Percentiles rank a stretch among this genome's conserved stretches.
These are phyloP conservation scores for Coilia nasus DNA, from an alignment of 2,797 vertebrate genomes.

Conservation along the genomic window DNA sequence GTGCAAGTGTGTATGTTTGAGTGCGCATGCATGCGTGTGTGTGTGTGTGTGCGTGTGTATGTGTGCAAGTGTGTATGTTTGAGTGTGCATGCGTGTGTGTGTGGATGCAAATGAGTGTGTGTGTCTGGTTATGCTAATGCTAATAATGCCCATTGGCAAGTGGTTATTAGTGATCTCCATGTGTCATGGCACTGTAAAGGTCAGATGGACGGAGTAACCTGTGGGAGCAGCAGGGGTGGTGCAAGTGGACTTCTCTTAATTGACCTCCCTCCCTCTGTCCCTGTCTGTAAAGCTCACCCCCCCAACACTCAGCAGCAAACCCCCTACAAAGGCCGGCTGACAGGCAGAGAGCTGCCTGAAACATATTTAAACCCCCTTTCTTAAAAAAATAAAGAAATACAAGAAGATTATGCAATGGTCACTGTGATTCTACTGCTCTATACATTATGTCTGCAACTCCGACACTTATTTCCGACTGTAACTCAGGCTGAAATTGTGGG, in stretches of 20 bases:
- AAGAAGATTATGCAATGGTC: neutral
- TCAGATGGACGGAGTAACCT: neutral
- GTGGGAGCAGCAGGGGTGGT: neutral
- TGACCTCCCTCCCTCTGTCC: neutral
- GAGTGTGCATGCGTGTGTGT: neutral
- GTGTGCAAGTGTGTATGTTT: neutral
- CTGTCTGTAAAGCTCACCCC: neutral
- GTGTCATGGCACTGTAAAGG: neutral
- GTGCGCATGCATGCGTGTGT: no score
- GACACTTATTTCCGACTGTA: no score
- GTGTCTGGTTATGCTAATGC: neutral
- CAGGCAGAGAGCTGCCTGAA: neutral
- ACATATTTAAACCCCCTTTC: neutral
- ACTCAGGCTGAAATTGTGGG: no score
- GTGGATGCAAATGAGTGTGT: neutral
- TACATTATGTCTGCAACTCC: no score
- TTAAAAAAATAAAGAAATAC: neutral
- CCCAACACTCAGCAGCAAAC: no score
- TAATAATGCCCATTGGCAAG: neutral
- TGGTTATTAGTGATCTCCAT: neutral
- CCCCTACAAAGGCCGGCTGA: neutral
- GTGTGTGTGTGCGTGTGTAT: neutral
- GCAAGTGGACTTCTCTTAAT: neutral
- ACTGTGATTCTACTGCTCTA: no score
- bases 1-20: no score